Evolutionary conservation across 2,888 invertebrate genomes (phyloP), one percentile per base, ranked within the genome.

Genomic region (Scaptomyza polygonia): DNA sequence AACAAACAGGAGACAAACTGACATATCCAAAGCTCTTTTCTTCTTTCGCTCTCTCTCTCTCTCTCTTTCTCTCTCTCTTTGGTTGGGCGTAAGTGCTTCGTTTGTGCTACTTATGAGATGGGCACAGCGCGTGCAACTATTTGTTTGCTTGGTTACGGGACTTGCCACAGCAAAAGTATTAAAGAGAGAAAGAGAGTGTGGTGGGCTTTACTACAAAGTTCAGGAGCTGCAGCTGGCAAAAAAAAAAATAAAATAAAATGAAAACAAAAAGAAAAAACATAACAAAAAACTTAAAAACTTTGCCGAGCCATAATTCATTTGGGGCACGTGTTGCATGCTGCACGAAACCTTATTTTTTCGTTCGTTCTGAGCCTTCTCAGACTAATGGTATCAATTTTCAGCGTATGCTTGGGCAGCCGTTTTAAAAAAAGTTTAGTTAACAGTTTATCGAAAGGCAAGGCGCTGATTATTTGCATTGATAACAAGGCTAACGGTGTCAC

Each of bases 241-340:
- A 63, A 14, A 52, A 47, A 27, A 44, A 39, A 27, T n/a, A n/a
- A n/a, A n/a, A n/a, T n/a, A 47, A 30, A 8, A 27, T 9, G 44
- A 12, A 5, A 14, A 32, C n/a, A n/a, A n/a, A n/a, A 21, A 3
- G 1, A 32, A 32, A 32, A 12, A 12, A 12, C 12, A 4, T 5
- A 32, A 4, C 3, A 12, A 3, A 1, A 56, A 30, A 48, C 6
- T 14, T 14, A 36, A 14, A 45, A 66, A 66, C 72, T 77, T 73
- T 68, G 69, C 57, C 59, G 57, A 47, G 42, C 61, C 82, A 85
- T 85, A 85, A 82, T 56, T 82, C 85, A 80, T 75, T 70, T 69
- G 70, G 55, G 78, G 78, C 86, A 83, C 82, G 82, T 85, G 82
- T 85, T 85, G 82, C 82, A 82, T 82, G 82, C 83, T 65, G 80